Percentiles rank a stretch among this genome's conserved stretches.
Evolutionary conservation across 2,888 invertebrate species (phyloP).

Genomic region (Gryllus longicercus): DNA sequence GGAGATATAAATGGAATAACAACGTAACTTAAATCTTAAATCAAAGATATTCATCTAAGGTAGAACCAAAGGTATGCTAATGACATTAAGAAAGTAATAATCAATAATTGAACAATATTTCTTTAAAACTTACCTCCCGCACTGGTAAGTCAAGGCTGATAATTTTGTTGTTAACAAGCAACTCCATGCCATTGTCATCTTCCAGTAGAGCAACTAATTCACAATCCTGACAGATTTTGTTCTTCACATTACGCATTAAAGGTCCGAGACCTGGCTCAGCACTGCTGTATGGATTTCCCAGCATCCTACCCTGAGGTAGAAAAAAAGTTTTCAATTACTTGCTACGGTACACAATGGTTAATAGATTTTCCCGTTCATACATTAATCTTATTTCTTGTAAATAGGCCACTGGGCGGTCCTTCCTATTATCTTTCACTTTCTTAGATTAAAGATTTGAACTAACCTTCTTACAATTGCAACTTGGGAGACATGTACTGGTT

Average conservation of each 20-base stretch:
- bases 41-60: neutral
- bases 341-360: no score
- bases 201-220: constrained; percentile 96
- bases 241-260: constrained; percentile 96
- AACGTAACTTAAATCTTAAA: neutral
- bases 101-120: neutral
- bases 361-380: no score
- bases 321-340: neutral
- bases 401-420: no score
- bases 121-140: constrained; percentile 64
- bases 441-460: no score
- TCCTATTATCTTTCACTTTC: no score
- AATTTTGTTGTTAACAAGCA: constrained; percentile 96
- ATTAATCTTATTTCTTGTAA: no score
- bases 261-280: constrained; percentile 92
- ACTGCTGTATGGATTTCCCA: constrained; percentile 96
- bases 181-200: constrained; percentile 98
- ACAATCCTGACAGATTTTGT: constrained; percentile 97
- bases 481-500: no score
- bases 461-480: no score
- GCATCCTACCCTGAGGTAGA: constrained; percentile 77
- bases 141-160: constrained; percentile 95
- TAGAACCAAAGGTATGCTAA: neutral
- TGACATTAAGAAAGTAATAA: constrained; percentile 23
- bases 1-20: neutral